Base-by-base conservation (phyloP, 1,140 invertebrate genomes). In the Drosophila athabasca region DNA sequence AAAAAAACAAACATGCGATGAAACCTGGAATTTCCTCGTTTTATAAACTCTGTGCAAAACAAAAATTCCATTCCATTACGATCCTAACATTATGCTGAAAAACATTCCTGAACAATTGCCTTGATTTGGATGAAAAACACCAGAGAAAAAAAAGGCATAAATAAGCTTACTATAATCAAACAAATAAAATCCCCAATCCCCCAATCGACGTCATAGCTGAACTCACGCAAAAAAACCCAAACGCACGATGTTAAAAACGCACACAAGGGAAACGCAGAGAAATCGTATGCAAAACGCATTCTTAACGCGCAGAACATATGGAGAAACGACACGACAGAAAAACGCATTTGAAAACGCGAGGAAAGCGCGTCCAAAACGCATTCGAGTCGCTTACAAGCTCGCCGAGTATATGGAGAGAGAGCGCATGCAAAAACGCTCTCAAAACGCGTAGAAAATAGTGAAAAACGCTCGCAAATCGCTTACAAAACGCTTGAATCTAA, bases 41-140 rank as follows among this genome's bases (percentile, higher is more conserved):
- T 77, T 66, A 74, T 79, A 73, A 78, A 68, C 69, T 73, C 17
- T 44, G 39, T 74, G 49, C 54, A 45, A 39, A 24, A 69, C 68
- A 68, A 24, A 69, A 69, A 68, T 69, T 69, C 66, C 64, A 68
- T 13, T 49, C 11, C 13, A 39, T 39, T 39, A 39, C 35, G 35
- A 39, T 13, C 35, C 11, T 4, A 11, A 39, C 35, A 39, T 39
- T 39, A 13, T 39, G 35, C 35, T 13, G 35, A 3, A 35, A 35
- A 35, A 35, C 64, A n/a, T 29, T 67, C 22, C 22, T 35, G 35
- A 39, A 8, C 4, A 39, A 53, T 29, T 58, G 66, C 66, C 66
- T 69, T 69, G 66, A 69, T 69, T 68, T 68, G 64, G n/a, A 17
- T 13, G 35, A 13, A 39, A 39, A 35, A 3, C 35, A 39, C 4